Conservation (phyloP, 1,140 invertebrate species). For the Acyrthosiphon pisum region DNA sequence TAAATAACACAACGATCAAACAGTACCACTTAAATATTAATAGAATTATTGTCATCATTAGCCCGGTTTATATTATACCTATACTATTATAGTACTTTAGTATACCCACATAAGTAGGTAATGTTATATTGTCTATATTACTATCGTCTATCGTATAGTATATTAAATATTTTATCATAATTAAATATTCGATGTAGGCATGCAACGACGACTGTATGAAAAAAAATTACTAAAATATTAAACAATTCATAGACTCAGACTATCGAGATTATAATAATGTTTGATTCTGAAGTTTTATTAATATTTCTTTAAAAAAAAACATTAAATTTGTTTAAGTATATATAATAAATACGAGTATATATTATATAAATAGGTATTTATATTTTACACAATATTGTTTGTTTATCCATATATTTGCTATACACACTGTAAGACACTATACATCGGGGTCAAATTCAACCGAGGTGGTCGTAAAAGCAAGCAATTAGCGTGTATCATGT, state of each 20-base stretch:
- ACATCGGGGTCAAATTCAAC: constrained; percentile 27
- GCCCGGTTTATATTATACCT: background rate
- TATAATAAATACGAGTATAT: no score
- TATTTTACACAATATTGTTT: background rate
- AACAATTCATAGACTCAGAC: no score
- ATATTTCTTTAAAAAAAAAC: background rate
- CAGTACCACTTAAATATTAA: background rate
- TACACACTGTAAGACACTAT: background rate
- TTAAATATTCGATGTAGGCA: no score
- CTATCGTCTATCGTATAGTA: no score
- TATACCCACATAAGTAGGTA: background rate
- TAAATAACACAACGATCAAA: background rate
- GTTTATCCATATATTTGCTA: background rate
- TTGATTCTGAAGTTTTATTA: background rate
- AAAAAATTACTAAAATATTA: no score
- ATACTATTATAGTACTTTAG: background rate
- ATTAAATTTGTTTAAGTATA: background rate
- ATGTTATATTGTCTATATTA: background rate
- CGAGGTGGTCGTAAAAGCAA: constrained; percentile 39
- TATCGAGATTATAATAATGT: no score
- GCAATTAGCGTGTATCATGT: constrained; percentile 56
- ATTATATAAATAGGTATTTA: background rate
- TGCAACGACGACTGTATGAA: no score
- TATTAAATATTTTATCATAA: background rate
- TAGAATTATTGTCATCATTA: background rate